Base-by-base conservation (phyloP, 2,113 vertebrate species). In the Podiceps cristatus region DNA sequence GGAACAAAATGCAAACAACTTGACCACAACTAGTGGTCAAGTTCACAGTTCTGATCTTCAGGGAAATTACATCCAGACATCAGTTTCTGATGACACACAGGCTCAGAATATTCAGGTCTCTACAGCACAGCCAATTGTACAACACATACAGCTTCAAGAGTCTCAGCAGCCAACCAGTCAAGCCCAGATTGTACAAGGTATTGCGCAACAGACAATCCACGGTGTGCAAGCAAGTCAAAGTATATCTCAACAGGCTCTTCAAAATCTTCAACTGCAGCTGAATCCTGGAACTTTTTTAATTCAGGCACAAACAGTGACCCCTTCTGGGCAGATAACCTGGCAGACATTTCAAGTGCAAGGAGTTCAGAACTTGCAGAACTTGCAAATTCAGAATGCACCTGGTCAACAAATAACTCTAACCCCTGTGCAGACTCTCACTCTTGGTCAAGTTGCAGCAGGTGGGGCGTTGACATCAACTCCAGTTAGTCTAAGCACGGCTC, bases 281-380 rank as follows among this genome's bases (percentile, higher is more conserved):
- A 99, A 99, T 97, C 99, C 99, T 42, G 99, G 98, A 99, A 99
- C 99, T 87, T 99, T 99, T 98, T 99, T 99, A 98, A 99, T 99
- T 98, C 99, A 99, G 98, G 99, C 99, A 93, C 99, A 99, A 98
- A 99, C 99, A 40, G 99, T 99, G 98, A 99, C 99, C 49, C 99
- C 99, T 55, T 99, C 99, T 74, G 99, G 99, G 96, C 99, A 99
- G 98, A 99, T 99, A 98, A 99, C 99, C 96, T 99, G 99, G 99
- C 99, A 99, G 96, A 99, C 99, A 59, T 99, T 99, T 98, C 99
- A 99, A 99, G 99, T 99, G 95, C 99, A 99, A 97, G 99, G 99
- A 84, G 99, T 99, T 80, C 99, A 99, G 97, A 99, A 99, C 96
- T 99, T 99, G 95, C 99, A 99, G 98, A 99, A 99, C 97, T 98